Evolutionary conservation across 2,888 invertebrate species (phyloP), one percentile per base, ranked within the genome.

Genomic region (Villa cingulata): DNA sequence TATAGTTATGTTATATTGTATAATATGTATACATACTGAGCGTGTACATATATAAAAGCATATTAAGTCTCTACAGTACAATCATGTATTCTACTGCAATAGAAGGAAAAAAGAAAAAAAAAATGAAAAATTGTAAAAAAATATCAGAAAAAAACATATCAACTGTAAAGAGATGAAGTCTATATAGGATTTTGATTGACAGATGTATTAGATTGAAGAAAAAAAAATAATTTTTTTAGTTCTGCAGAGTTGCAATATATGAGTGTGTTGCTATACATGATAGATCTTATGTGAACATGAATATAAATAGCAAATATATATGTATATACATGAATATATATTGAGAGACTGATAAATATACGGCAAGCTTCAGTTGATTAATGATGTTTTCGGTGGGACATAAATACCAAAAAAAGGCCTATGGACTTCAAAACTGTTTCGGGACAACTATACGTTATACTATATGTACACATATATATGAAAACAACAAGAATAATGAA

Each of bases 331-430:
- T 32, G 12, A 9, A 32, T 32, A 29, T 32, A 32, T 32, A 32
- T 12, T 32, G 12, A 32, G 23, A 23, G 37, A 41, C 46, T 46
- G 42, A 37, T 42, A 42, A 41, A 46, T 43, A 47, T 43, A 47
- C 42, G 38, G 42, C 32, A 38, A 41, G 43, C 32, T 43, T 29
- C 38, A 42, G 43, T 64, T 67, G 67, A 67, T 67, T 67, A 67
- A 67, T 67, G 67, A 62, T 65, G 57, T 57, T 51, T 53, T 58
- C 56, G 58, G 59, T 61, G 63, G 58, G 65, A 65, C 61, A 66
- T 64, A 61, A 63, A 52, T 52, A 50, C 52, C 49, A 52, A 52
- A 50, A 45, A 43, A 52, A 52, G 50, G 52, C 50, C 52, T 52
- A 50, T 43, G 46, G 50, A 50, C 48, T 50, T 46, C 46, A 42